Conservation (phyloP, 2,113 vertebrate genomes). For the Seriola dumerili region DNA sequence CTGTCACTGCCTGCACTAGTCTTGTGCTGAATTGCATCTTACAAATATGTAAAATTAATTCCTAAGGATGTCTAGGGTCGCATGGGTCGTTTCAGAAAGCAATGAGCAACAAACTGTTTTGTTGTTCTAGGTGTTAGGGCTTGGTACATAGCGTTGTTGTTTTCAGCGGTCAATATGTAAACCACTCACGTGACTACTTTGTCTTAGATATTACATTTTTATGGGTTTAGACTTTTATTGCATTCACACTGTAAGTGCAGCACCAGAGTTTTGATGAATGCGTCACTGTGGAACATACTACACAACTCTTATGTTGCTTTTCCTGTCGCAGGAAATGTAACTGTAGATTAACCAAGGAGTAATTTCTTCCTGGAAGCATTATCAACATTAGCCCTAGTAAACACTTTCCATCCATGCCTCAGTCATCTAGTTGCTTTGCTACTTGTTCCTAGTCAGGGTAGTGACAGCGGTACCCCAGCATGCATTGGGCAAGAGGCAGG, state of each 20-base stretch:
- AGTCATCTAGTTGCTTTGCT: slow-evolving; percentile 7
- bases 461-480: slow-evolving; percentile 27
- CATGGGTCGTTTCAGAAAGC: too few species aligned
- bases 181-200: neutral
- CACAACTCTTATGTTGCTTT: neutral
- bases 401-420: slow-evolving; percentile 20
- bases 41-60: too few species aligned
- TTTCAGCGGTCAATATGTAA: neutral
- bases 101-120: too few species aligned
- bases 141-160: too few species aligned
- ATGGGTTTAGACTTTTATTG: neutral
- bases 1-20: too few species aligned
- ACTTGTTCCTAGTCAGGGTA: neutral
- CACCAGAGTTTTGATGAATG: neutral
- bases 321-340: slow-evolving; percentile 21
- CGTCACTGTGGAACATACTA: neutral
- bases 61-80: too few species aligned
- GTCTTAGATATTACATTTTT: neutral
- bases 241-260: neutral
- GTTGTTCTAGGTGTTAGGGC: too few species aligned
- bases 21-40: too few species aligned
- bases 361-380: slow-evolving; percentile 33
- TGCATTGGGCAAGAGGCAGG: slow-evolving; percentile 12
- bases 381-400: slow-evolving; percentile 15
- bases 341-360: slow-evolving; percentile 19